A percentile compares a stretch with the other conserved stretches of the same genome.
Evolutionary conservation across 2,113 vertebrate species (phyloP).

Genomic region (Neogobius melanostomus): DNA sequence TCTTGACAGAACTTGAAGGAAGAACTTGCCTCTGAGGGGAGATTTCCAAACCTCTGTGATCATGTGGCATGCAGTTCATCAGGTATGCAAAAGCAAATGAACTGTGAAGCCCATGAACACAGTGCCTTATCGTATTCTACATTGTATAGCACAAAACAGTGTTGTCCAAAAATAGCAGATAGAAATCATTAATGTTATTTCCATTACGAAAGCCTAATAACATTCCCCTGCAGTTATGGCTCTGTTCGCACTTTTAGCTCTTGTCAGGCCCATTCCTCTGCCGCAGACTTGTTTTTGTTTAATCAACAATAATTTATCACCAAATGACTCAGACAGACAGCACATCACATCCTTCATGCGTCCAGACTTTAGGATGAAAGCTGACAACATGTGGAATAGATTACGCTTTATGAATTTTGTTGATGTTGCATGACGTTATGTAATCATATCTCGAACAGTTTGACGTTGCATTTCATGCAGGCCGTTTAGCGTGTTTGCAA

Average conservation of each 20-base stretch:
- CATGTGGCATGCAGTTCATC: background rate
- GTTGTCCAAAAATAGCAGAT: background rate
- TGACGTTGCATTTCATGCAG: background rate
- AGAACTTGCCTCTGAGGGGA: no score
- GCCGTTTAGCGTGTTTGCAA: background rate
- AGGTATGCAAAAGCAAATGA: background rate
- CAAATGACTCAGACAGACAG: background rate
- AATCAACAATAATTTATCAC: constrained; percentile 6
- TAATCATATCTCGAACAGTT: background rate
- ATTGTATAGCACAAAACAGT: background rate
- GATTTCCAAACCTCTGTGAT: background rate
- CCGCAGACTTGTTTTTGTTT: constrained; percentile 17
- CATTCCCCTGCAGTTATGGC: constrained; percentile 2
- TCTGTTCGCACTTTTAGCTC: background rate
- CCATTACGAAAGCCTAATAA: constrained; percentile 1
- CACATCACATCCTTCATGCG: constrained; percentile 11
- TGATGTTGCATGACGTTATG: background rate
- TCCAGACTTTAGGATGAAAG: constrained; percentile 7
- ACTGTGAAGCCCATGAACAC: background rate
- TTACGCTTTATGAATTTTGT: background rate
- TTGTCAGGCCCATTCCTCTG: constrained; percentile 23
- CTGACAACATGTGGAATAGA: background rate
- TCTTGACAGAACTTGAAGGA: background rate
- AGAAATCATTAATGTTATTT: background rate
- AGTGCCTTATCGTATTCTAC: no score